Base-by-base conservation (phyloP, 2,888 invertebrate species). In the Saturnia japonica region DNA sequence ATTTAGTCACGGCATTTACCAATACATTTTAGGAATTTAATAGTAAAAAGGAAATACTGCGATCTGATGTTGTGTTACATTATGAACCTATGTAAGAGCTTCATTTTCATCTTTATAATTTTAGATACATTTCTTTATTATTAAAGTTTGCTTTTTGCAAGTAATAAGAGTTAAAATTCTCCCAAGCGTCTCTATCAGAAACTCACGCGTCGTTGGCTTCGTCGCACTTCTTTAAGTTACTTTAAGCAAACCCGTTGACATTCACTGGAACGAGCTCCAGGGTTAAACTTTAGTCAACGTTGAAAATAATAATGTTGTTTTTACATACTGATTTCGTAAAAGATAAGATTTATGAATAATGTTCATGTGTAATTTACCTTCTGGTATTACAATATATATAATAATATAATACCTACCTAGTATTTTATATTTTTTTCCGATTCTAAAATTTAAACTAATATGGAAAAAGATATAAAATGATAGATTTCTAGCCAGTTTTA, bases 161-260 rank as follows among this genome's bases (percentile, higher is more conserved):
- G 45, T 62, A 11, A 12, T 43, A 60, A 70, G 51, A 66, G 66
- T 70, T 67, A 42, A 70, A 70, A 42, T 70, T 66, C 67, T 25
- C 67, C 25, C 72, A 72, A 76, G 78, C 73, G 76, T 76, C 77
- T 84, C 84, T 89, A 89, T 89, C 88, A 75, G 79, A 71, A 74
- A 76, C 74, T 86, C 82, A 88, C 88, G 86, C 87, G 80, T 86
- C 89, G 87, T 85, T 89, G 87, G 77, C 78, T 84, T 73, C 81
- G 78, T 81, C 81, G 77, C 76, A 78, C 77, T 83, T 84, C 83
- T 78, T 82, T 80, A 83, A 82, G 78, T 82, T 80, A 82, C 75
- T 84, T 82, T 80, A 74, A 76, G 78, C 77, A 76, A 72, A 77
- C 42, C 47, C 77, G 51, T 69, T 67, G 42, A 51, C 57, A 81